Conservation (phyloP, 2,797 vertebrate species). For the Semaprochilodus insignis region DNA sequence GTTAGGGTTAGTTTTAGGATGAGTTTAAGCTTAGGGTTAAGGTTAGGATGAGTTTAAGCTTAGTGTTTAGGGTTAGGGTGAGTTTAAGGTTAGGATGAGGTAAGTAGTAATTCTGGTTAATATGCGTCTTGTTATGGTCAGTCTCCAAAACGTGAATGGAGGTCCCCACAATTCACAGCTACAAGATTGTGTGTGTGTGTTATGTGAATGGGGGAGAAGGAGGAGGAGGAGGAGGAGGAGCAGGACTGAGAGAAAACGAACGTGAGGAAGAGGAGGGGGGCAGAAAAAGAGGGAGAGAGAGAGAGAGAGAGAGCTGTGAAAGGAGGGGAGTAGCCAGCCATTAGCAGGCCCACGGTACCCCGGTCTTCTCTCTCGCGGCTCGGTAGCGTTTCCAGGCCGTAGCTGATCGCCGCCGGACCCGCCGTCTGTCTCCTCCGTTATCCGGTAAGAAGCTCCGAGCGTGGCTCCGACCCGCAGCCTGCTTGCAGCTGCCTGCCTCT, state of each 20-base stretch:
- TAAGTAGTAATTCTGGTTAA: too few relatives aligned
- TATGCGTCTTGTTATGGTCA: too few relatives aligned
- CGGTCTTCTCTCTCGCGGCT: constrained; percentile 51
- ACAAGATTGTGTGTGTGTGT: background rate
- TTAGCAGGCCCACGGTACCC: constrained; percentile 55
- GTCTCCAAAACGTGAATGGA: too few relatives aligned
- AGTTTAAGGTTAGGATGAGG: too few relatives aligned
- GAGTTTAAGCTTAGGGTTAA: too few relatives aligned
- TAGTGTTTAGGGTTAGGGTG: too few relatives aligned
- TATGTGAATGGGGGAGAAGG: constrained; percentile 37
- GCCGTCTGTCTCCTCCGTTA: constrained; percentile 49
- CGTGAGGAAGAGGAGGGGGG: constrained; percentile 26
- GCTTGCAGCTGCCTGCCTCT: constrained; percentile 16
- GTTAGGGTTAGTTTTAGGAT: too few relatives aligned
- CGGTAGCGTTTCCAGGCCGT: constrained; percentile 33
- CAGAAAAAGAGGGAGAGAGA: constrained; percentile 59
- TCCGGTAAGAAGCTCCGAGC: constrained; percentile 63
- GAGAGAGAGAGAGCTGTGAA: constrained; percentile 57
- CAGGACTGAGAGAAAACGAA: constrained; percentile 26
- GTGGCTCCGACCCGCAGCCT: constrained; percentile 14
- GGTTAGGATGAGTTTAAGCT: too few relatives aligned
- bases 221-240: constrained; percentile 39
- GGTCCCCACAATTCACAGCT: too few relatives aligned
- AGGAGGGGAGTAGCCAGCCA: constrained; percentile 63
- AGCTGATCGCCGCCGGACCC: constrained; percentile 15